phyloP scores from a whole-genome alignment of 2,113 vertebrate species.

The Prunella himalayana region DNA sequence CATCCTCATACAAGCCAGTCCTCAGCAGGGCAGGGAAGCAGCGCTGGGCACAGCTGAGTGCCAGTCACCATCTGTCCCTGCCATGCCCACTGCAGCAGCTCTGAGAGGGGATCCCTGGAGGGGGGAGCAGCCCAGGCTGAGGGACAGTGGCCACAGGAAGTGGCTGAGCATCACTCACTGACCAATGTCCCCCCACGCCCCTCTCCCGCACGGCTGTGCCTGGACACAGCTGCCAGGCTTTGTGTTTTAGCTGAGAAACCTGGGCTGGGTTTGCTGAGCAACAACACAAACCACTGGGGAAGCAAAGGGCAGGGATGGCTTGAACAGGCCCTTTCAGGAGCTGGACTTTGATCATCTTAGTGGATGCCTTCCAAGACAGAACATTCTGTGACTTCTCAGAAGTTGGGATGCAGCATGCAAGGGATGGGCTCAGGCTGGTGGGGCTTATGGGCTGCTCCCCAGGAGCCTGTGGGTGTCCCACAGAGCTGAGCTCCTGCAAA shows the following conservation, averaged over 20 bases:
- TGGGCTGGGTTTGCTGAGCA: not conserved
- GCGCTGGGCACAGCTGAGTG: not conserved
- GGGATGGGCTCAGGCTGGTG: not conserved
- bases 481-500: not conserved
- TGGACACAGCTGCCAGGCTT: not conserved
- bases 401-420: rapidly evolving
- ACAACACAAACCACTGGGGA: rapidly evolving
- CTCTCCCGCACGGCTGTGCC: rapidly evolving
- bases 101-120: not conserved
- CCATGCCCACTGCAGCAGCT: not conserved
- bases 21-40: not conserved
- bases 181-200: rapidly evolving
- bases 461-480: not conserved
- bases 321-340: not conserved
- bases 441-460: not conserved
- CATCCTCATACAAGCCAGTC: not conserved
- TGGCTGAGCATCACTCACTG: not conserved
- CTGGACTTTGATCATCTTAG: not conserved
- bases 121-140: not conserved
- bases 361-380: not conserved
- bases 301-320: not conserved
- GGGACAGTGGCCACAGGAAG: not conserved
- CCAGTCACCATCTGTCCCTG: not conserved
- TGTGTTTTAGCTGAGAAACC: not conserved
- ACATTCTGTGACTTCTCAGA: not conserved